phyloP scores from a whole-genome alignment of 2,113 vertebrate genomes.

The Ahaetulla prasina region DNA sequence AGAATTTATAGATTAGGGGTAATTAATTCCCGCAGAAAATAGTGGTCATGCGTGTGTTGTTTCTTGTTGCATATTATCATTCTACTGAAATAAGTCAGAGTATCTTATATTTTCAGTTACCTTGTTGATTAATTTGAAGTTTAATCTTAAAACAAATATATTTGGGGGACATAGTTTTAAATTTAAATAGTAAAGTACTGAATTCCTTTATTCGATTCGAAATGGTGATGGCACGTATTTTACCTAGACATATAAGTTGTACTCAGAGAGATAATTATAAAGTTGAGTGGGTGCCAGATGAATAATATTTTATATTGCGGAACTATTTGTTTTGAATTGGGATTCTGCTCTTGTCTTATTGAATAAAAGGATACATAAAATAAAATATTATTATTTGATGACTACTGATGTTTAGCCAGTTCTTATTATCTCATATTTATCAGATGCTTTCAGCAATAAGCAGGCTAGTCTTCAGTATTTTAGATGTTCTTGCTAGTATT shows the following conservation, averaged over 20 bases:
- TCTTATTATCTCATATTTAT: neutral
- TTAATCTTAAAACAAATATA: neutral
- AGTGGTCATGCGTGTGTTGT: rapidly evolving
- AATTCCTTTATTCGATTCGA: neutral
- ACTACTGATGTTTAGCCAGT: neutral
- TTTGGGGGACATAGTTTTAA: rapidly evolving
- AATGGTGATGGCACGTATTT: neutral
- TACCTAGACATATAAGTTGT: neutral
- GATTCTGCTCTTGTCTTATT: neutral
- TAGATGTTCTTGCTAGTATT: neutral
- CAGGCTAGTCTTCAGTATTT: neutral
- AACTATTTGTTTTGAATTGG: neutral
- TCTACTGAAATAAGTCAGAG: neutral
- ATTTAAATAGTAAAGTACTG: neutral
- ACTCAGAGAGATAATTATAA: neutral
- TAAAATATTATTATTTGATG: neutral
- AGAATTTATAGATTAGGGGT: neutral
- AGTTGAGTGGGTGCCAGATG: rapidly evolving
- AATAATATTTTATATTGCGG: neutral
- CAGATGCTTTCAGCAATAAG: neutral
- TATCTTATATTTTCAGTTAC: rapidly evolving
- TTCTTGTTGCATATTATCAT: rapidly evolving
- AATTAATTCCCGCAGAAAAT: conserved; percentile 12
- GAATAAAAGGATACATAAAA: neutral
- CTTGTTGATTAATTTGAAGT: neutral